Base-by-base conservation (phyloP, 92 coral and sea anemone species). In the Actinernus sp. region DNA sequence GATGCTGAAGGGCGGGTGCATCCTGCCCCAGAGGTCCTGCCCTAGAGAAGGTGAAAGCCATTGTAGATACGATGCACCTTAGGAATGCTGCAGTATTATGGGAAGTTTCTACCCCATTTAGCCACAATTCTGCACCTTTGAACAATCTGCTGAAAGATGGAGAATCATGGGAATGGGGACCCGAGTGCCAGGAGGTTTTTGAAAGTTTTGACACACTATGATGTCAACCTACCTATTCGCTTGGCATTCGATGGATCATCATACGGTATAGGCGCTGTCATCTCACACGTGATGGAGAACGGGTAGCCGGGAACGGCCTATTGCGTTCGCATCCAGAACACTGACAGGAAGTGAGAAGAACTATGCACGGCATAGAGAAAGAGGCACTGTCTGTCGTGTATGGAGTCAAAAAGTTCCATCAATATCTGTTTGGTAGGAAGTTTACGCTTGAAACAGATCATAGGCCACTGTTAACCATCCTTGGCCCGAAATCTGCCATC, bases 361-460 rank as follows among this genome's bases (percentile, higher is more conserved):
- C 34, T 77, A 66, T 34, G 52, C 55, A 4, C 81, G 72, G 26
- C 9, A n/a, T 61, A 0, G 81, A 61, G 10, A 72, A 50, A 28
- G 73, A 61, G 31, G 81, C 74, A 21, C 47, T 68, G 0, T 10
- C 55, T 20, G 26, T 77, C 13, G 20, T 67, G 22, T 76, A 38
- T 10, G 78, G 70, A 0, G 66, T 76, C 5, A 56, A 63, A 16
- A 32, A 31, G 28, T 73, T 81, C 33, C 87, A 81, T 58, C 73
- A 67, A 33, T 82, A 67, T 20, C 37, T 65, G 60, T 78, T 33
- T 36, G 86, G 79, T 0, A n/a, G 86, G 19, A 61, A 49, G 41
- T 79, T 85, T 23, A 45, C 70, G 28, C 33, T 87, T 50, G 68
- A 54, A 31, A 79, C 82, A 16, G 77, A 85, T 40, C 81, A 85